Evolutionary conservation across 1,140 invertebrate genomes (phyloP).

Genomic region (Prorops nasuta): DNA sequence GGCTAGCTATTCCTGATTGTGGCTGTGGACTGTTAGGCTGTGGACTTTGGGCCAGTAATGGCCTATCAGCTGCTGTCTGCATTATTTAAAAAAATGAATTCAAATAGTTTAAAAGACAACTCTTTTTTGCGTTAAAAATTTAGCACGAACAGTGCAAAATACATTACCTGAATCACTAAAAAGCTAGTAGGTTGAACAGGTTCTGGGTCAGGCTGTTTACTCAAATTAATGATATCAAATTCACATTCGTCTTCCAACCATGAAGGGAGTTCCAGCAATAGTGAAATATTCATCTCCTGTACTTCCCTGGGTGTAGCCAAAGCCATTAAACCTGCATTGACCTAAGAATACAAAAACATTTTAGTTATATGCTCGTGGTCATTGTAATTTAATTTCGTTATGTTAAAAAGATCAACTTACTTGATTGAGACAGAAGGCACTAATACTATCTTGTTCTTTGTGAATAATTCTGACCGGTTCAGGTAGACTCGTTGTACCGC

Average conservation of each 20-base stretch:
- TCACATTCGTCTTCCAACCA: constrained; percentile 96
- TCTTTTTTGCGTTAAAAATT: too few relatives aligned
- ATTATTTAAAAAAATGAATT: constrained; percentile 5
- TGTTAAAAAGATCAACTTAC: constrained; percentile 49
- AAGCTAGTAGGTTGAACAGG: constrained; percentile 75
- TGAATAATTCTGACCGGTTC: constrained; percentile 95
- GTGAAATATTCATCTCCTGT: constrained; percentile 94
- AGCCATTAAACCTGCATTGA: constrained; percentile 79
- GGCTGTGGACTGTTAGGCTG: constrained; percentile 64
- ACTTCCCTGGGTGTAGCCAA: constrained; percentile 94
- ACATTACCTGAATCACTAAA: constrained; percentile 82
- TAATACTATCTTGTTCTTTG: constrained; percentile 98
- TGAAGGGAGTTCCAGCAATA: constrained; percentile 81
- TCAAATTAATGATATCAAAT: constrained; percentile 87
- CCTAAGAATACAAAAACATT: constrained; percentile 53
- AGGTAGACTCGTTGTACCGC: constrained; percentile 57
- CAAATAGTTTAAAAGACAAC: too few relatives aligned
- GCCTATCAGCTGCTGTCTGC: constrained; percentile 70
- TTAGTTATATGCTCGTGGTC: background rate
- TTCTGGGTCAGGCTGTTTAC: constrained; percentile 73
- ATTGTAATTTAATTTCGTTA: background rate
- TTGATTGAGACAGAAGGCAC: constrained; percentile 94
- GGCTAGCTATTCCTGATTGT: constrained; percentile 65
- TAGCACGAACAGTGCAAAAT: too few relatives aligned
- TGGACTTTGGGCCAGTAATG: constrained; percentile 55